Base-by-base conservation (phyloP, 2,113 vertebrate genomes). In the Ranitomeya variabilis region DNA sequence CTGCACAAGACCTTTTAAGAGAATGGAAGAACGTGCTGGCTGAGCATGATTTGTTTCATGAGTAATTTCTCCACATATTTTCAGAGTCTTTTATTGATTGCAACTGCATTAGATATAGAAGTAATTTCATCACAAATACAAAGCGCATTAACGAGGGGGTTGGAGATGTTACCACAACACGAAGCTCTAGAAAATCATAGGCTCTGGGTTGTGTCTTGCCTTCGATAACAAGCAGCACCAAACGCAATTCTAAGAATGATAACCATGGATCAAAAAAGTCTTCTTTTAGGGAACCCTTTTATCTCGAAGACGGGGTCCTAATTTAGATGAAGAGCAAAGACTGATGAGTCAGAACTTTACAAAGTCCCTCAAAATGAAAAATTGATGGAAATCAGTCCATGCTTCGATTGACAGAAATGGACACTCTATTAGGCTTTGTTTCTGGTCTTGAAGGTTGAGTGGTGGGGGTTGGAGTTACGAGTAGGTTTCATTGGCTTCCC, bases 1-100 rank as follows among this genome's bases (percentile, higher is more conserved):
- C 59, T 62, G n/a, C 78, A 45, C 64, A 71, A 83, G 87, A 73
- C 59, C 71, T 84, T 83, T 88, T 88, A 88, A 71, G 14, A 76
- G 76, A 83, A 88, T 88, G 87, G 79, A 83, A 51, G 54, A 89
- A 79, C 14, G 66, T 78, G 87, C 87, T 85, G 31, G 74, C 82
- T 67, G 80, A 78, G 87, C 87, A 89, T 55, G 82, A 89, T 59
- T 89, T 74, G 37, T 84, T 79, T 89, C 73, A 78, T 85, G 81
- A 85, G 87, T 85, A 89, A 87, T 51, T 87, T 87, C 86, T 87
- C 18, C 86, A 31, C 45, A 23, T 79, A 74, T 51, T 71, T 83
- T 83, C 62, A 83, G 90, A 76, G 66, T 77, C 85, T 89, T 83
- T 71, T 76, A 89, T 90, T 89, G 88, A 89, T 81, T 86, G 88